Evolutionary conservation across 2,797 vertebrate genomes (phyloP).

Genomic region (Lindbergichthys nudifrons): DNA sequence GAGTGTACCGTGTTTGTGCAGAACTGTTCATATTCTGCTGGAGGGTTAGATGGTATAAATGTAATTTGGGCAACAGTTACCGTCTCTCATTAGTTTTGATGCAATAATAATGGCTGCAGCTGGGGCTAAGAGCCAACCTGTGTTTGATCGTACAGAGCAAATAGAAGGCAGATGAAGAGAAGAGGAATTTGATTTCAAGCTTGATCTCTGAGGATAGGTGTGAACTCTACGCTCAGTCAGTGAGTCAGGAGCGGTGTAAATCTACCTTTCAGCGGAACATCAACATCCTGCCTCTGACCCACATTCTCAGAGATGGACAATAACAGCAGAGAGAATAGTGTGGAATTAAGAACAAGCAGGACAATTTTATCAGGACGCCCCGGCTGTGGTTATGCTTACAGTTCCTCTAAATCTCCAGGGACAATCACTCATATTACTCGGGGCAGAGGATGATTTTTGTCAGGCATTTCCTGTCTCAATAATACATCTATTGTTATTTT

Average conservation of each 20-base stretch:
- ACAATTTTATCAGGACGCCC: slow-evolving; percentile 64
- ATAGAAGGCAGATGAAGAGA: slow-evolving; percentile 12
- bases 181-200: slow-evolving; percentile 38
- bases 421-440: slow-evolving; percentile 71
- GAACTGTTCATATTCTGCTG: slow-evolving; percentile 3
- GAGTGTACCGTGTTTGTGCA: neutral
- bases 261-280: slow-evolving; percentile 68
- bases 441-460: slow-evolving; percentile 68
- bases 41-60: neutral
- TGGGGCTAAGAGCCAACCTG: slow-evolving; percentile 17
- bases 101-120: slow-evolving; percentile 38
- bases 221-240: slow-evolving; percentile 44
- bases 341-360: slow-evolving; percentile 75
- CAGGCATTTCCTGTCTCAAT: slow-evolving; percentile 71
- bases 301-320: slow-evolving; percentile 71
- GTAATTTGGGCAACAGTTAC: slow-evolving; percentile 25
- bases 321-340: slow-evolving; percentile 71
- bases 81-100: slow-evolving; percentile 43
- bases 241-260: slow-evolving; percentile 55
- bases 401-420: slow-evolving; percentile 63
- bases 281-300: slow-evolving; percentile 78
- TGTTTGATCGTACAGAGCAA: slow-evolving; percentile 23
- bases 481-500: slow-evolving; percentile 73
- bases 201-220: slow-evolving; percentile 32
- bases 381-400: slow-evolving; percentile 48